Evolutionary conservation across 2,888 invertebrate species (phyloP).

Genomic region (Agapostemon virescens): DNA sequence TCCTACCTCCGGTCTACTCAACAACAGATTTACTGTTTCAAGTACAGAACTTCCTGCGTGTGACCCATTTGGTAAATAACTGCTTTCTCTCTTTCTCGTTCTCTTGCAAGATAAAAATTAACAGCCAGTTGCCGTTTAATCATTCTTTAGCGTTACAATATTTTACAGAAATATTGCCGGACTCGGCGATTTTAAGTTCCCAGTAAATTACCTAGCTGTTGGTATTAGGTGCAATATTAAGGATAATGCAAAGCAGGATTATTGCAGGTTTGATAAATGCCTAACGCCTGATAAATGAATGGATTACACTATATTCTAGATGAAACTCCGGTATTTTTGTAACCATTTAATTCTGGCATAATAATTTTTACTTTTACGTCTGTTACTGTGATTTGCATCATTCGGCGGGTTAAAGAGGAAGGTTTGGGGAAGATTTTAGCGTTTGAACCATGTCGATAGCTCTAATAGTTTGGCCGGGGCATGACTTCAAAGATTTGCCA

Average conservation of each 20-base stretch:
- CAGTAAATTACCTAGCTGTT: not conserved
- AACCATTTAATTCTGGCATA: not conserved
- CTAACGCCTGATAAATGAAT: not conserved
- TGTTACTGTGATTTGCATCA: not conserved
- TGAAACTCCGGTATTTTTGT: not conserved
- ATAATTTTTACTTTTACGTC: not conserved
- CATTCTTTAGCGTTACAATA: not conserved
- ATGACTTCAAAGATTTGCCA: too few relatives aligned
- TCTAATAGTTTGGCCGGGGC: too few relatives aligned
- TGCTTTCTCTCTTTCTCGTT: not conserved
- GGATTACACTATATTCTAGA: not conserved
- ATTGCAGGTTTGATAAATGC: slow-evolving; percentile 4
- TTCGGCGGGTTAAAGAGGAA: not conserved
- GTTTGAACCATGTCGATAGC: too few relatives aligned
- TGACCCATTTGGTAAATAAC: slow-evolving; percentile 6
- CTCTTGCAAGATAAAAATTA: not conserved
- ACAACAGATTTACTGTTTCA: not conserved
- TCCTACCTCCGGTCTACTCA: not conserved
- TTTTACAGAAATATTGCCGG: slow-evolving; percentile 1
- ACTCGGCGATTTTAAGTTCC: not conserved
- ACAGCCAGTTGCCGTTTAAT: not conserved
- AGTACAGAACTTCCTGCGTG: not conserved
- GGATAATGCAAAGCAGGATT: not conserved
- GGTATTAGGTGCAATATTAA: not conserved
- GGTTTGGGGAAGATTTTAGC: too few relatives aligned